Percentiles rank a stretch among this genome's conserved stretches.
These are phyloP conservation scores for Leptinotarsa undecemlineata DNA, from an alignment of 1,140 invertebrate species.

Conservation along the genomic window DNA sequence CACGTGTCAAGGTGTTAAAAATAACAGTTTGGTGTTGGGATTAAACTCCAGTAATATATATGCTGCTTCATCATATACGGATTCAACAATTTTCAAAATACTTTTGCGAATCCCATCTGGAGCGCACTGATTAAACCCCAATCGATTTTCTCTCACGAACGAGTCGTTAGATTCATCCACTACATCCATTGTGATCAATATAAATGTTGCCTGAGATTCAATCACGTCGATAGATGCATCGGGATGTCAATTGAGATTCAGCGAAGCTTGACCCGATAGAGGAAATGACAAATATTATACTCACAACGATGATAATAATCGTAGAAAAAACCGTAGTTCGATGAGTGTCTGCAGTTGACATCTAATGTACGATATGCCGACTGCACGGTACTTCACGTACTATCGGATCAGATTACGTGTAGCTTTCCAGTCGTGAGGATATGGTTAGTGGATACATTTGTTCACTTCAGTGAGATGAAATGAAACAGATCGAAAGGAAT, in stretches of 20 bases:
- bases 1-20: too few relatives aligned
- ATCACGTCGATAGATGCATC: not conserved
- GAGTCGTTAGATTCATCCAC: not conserved
- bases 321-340: not conserved
- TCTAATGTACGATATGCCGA: not conserved
- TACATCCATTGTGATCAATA: not conserved
- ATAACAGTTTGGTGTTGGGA: too few relatives aligned
- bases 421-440: not conserved
- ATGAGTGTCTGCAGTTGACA: conserved; percentile 2
- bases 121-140: not conserved
- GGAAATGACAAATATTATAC: not conserved
- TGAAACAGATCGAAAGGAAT: too few relatives aligned
- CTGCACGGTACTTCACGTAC: not conserved
- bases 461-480: not conserved
- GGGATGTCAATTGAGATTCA: not conserved
- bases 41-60: too few relatives aligned
- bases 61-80: too few relatives aligned
- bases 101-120: too few relatives aligned
- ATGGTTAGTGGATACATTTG: not conserved
- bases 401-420: conserved; percentile 5
- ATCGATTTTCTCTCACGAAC: not conserved
- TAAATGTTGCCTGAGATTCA: conserved; percentile 6
- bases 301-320: conserved; percentile 3
- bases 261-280: conserved; percentile 2
- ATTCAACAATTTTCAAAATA: too few relatives aligned